A percentile compares a stretch with the other conserved stretches of the same genome.
Conservation (phyloP, 37 sponge, comb jelly and placozoan genomes). For the Dysidea cf. avara region DNA sequence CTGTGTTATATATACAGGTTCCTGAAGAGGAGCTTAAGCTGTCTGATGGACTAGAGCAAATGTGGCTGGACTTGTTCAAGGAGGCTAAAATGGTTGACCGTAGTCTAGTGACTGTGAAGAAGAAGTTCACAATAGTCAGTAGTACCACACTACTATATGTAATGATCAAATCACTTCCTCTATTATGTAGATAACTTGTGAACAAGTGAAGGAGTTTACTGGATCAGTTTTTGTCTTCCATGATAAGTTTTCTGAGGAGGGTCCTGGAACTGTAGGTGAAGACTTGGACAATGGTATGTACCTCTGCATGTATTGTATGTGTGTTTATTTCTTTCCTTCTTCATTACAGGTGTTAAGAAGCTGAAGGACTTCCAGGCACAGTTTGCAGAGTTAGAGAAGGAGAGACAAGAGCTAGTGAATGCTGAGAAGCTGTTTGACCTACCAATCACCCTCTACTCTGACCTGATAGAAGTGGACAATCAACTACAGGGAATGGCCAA, state of each 20-base stretch:
- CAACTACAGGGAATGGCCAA: slow-evolving; percentile 72
- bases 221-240: slow-evolving; percentile 60
- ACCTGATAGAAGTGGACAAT: slow-evolving; percentile 84
- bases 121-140: slow-evolving; percentile 87
- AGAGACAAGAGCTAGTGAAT: slow-evolving; percentile 90
- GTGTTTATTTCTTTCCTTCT: neutral
- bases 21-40: slow-evolving; percentile 53
- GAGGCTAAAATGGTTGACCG: slow-evolving; percentile 76
- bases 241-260: slow-evolving; percentile 77
- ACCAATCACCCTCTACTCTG: slow-evolving; percentile 86
- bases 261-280: slow-evolving; percentile 88
- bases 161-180: neutral
- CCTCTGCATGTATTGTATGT: neutral
- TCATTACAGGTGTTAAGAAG: slow-evolving; percentile 64
- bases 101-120: slow-evolving; percentile 90
- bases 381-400: slow-evolving; percentile 64
- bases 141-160: neutral
- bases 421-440: slow-evolving; percentile 99
- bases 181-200: slow-evolving; percentile 72
- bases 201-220: slow-evolving; percentile 82
- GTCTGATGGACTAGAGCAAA: slow-evolving; percentile 43
- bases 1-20: too few relatives aligned
- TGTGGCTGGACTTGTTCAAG: slow-evolving; percentile 73
- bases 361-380: slow-evolving; percentile 75
- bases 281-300: slow-evolving; percentile 88